Percentiles rank a stretch among this genome's conserved stretches.
Conservation (phyloP, 2,797 vertebrate genomes). For the Erethizon dorsatum region DNA sequence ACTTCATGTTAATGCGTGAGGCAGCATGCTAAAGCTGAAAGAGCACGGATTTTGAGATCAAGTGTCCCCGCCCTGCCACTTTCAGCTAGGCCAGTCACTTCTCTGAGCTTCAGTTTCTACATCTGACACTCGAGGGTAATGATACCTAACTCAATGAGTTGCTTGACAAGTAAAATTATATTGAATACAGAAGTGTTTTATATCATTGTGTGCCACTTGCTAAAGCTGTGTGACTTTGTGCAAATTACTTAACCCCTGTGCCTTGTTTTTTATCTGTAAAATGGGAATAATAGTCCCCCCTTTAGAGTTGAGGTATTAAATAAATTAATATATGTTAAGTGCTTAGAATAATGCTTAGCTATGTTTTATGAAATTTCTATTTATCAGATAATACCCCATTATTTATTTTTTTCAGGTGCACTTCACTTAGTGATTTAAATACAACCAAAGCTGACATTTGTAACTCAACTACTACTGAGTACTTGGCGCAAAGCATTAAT, state of each 20-base stretch:
- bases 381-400: neutral
- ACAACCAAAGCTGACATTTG: neutral
- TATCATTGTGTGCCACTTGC: neutral
- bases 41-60: conserved; percentile 17
- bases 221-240: neutral
- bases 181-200: neutral
- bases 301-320: neutral
- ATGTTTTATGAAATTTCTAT: conserved; percentile 42
- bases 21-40: conserved; percentile 8
- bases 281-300: neutral
- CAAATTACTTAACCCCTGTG: neutral
- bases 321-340: neutral
- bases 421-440: conserved; percentile 20
- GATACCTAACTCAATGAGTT: neutral
- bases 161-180: neutral
- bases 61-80: neutral
- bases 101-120: neutral
- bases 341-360: neutral
- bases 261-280: neutral
- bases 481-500: neutral
- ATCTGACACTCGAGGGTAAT: neutral
- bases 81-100: neutral
- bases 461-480: neutral
- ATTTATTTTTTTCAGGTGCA: neutral
- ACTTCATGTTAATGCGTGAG: conserved; percentile 47